Conservation (phyloP, 2,113 vertebrate genomes). For the Corythornis vintsioides region DNA sequence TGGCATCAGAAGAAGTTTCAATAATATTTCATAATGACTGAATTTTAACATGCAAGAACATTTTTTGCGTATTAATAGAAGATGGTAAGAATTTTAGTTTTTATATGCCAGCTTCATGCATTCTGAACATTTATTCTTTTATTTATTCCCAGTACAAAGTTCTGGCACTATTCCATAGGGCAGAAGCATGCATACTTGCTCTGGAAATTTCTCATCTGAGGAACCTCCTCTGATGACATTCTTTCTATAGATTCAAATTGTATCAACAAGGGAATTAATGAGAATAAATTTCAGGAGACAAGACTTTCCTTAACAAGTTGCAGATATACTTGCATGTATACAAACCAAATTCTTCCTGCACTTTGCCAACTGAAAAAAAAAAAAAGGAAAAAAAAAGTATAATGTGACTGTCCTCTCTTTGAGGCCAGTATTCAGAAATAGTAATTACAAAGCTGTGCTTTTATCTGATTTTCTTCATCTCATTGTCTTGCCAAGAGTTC, state of each 20-base stretch:
- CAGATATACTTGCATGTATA: not conserved
- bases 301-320: not conserved
- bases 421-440: not conserved
- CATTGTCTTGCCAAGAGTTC: not conserved
- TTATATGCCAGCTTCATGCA: not conserved
- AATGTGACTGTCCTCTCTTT: not conserved
- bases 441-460: not conserved
- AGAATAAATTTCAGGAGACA: not conserved
- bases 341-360: not conserved
- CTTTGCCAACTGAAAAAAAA: not conserved
- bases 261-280: not conserved
- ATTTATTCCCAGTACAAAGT: not conserved
- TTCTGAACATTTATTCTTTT: not conserved
- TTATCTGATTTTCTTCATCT: not conserved
- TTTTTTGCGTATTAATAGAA: not conserved
- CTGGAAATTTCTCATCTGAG: not conserved
- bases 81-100: not conserved
- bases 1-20: not conserved
- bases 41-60: not conserved
- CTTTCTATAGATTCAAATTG: not conserved
- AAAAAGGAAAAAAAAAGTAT: no score
- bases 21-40: fast-evolving
- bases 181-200: not conserved
- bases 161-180: not conserved
- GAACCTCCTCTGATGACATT: not conserved